Base-by-base conservation (phyloP, 2,113 vertebrate genomes). In the Chaetorhynchus papuensis region DNA sequence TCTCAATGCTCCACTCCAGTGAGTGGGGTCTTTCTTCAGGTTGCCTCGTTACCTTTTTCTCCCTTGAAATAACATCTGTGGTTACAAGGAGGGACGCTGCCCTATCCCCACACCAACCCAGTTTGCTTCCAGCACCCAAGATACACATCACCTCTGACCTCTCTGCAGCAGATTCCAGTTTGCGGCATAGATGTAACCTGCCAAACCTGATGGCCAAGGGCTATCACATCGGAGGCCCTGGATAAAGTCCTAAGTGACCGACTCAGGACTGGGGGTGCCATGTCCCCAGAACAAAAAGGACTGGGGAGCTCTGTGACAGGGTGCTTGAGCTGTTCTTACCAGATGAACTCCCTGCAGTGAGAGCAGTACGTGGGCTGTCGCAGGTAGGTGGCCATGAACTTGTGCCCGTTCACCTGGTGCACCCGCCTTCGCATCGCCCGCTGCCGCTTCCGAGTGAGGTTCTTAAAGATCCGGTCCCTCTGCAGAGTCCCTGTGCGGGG, bases 331-430 rank as follows among this genome's bases (percentile, higher is more conserved):
- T 2, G 0, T 3, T 53, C 98, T 98, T 98, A 99, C 99, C 99
- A 99, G 98, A 99, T 99, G 82, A 99, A 99, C 68, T 99, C 99
- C 91, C 97, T 98, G 98, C 99, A 99, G 98, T 99, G 99, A 1
- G 99, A 99, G 95, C 99, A 99, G 98, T 99, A 99, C 2, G 99
- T 99, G 28, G 99, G 99, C 97, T 99, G 99, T 21, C 99, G 97
- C 83, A 99, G 98, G 94, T 98, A 99, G 0, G 99, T 99, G 44
- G 99, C 99, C 99, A 99, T 99, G 92, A 99, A 99, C 96, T 99
- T 99, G 98, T 99, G 99, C 22, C 99, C 99, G 1, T 99, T 99
- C 95, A 99, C 98, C 97, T 99, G 99, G 94, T 99, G 99, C 91
- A 99, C 98, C 57, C 97, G 96, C 82, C 99, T 98, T 11, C 98